Percentiles rank a stretch among this genome's conserved stretches.
These are phyloP conservation scores for Meda fulgida DNA, from an alignment of 2,797 vertebrate genomes.

Conservation along the genomic window DNA sequence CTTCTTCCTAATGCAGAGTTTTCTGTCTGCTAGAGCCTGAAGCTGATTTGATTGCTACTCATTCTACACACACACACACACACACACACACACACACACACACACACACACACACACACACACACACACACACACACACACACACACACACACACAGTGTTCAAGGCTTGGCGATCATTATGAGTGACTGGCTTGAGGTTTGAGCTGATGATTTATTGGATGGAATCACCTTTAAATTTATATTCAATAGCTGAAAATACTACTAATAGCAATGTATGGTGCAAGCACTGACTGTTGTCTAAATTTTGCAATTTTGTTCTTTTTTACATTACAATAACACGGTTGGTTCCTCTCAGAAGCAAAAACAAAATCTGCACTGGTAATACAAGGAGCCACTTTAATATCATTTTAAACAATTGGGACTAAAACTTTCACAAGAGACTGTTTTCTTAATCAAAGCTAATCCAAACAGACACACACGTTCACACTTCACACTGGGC, in stretches of 20 bases:
- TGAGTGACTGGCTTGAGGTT: neutral
- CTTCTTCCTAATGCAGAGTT: neutral
- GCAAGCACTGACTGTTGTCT: neutral
- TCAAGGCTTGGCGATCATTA: neutral
- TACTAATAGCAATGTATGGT: too few species aligned
- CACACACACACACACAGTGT: neutral
- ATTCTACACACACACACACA: neutral
- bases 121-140: neutral
- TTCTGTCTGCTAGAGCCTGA: slow-evolving; percentile 8
- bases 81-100: neutral
- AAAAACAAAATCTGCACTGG: slow-evolving; percentile 2
- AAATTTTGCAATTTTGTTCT: neutral
- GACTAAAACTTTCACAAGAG: neutral
- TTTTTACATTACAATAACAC: neutral
- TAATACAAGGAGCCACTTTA: neutral
- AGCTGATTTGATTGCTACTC: neutral
- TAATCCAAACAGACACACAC: slow-evolving; percentile 17
- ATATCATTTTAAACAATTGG: neutral
- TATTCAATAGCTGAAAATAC: neutral
- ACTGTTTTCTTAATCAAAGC: neutral
- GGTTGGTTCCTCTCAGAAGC: neutral
- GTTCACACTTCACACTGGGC: slow-evolving; percentile 24
- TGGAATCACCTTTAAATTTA: neutral
- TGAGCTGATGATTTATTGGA: neutral
- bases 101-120: neutral